These are phyloP conservation scores for Micoletzkya japonica DNA, from an alignment of 2,888 invertebrate genomes.

Conservation along the genomic window DNA sequence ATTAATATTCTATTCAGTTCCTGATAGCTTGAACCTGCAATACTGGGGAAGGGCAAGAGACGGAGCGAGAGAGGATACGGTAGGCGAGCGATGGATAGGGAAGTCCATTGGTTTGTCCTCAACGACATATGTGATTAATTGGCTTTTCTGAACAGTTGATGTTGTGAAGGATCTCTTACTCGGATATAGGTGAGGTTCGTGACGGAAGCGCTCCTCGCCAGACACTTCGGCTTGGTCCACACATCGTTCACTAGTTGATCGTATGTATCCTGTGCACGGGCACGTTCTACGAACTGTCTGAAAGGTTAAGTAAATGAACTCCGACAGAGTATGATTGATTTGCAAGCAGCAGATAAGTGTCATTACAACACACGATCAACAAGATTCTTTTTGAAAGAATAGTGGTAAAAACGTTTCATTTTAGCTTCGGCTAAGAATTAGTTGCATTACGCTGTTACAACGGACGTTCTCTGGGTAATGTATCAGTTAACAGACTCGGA, in stretches of 20 bases:
- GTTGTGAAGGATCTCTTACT: constrained; percentile 29
- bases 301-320: too few relatives aligned
- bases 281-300: constrained; percentile 59
- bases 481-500: too few relatives aligned
- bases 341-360: neutral
- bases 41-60: constrained; percentile 56
- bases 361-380: too few relatives aligned
- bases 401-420: too few relatives aligned
- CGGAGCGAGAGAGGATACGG: constrained; percentile 60
- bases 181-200: constrained; percentile 61
- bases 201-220: constrained; percentile 59
- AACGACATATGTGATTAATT: neutral
- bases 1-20: neutral
- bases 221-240: constrained; percentile 57
- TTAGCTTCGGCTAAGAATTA: too few relatives aligned
- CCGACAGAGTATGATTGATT: neutral
- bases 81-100: constrained; percentile 42
- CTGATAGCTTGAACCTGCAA: constrained; percentile 36
- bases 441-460: too few relatives aligned
- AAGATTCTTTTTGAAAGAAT: too few relatives aligned
- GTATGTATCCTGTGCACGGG: constrained; percentile 57
- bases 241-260: constrained; percentile 52
- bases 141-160: constrained; percentile 34
- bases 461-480: too few relatives aligned
- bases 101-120: constrained; percentile 46